Conservation (phyloP, 2,113 vertebrate genomes). For the Tachysurus fulvidraco region DNA sequence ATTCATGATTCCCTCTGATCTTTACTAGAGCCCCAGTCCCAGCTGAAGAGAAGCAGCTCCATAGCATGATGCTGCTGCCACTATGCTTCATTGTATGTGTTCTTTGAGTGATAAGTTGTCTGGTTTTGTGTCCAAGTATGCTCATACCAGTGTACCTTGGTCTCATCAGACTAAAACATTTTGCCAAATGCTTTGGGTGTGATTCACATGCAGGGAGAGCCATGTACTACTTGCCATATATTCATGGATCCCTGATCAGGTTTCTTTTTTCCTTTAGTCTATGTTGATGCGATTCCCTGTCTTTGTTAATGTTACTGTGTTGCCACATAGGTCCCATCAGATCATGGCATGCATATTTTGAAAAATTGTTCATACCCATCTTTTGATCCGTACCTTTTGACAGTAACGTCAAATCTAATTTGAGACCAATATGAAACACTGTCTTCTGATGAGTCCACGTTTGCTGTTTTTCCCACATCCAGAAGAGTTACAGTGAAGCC, state of each 20-base stretch:
- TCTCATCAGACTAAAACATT: neutral
- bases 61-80: neutral
- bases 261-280: too few species aligned
- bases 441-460: too few species aligned
- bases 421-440: too few species aligned
- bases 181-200: too few species aligned
- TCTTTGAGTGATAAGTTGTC: neutral
- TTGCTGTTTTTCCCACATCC: too few species aligned
- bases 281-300: too few species aligned
- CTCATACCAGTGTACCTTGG: neutral
- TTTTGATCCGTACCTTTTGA: neutral
- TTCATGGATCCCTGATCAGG: too few species aligned
- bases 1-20: neutral
- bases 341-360: neutral
- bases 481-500: too few species aligned
- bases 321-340: neutral
- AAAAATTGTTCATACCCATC: neutral
- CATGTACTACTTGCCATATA: too few species aligned
- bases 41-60: neutral
- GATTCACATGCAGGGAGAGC: too few species aligned
- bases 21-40: neutral
- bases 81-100: neutral
- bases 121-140: neutral
- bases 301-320: neutral
- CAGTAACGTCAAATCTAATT: neutral